A percentile compares a stretch with the other conserved stretches of the same genome.
phyloP scores from a whole-genome alignment of 2,113 vertebrate genomes.

The Nycticorax nycticorax region DNA sequence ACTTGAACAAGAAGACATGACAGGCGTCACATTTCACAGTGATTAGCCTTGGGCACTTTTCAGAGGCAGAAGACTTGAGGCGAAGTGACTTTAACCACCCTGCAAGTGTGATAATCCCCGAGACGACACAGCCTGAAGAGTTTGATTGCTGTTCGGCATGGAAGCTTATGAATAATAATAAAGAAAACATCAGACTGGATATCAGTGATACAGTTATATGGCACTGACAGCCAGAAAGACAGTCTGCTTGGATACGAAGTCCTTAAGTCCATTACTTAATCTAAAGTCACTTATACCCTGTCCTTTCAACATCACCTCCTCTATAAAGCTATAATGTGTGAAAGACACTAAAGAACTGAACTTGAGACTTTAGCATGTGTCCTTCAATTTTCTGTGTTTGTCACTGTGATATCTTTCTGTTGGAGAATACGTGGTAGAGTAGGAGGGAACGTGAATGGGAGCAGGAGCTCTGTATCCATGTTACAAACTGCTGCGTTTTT shows the following conservation, averaged over 20 bases:
- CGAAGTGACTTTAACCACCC: neutral
- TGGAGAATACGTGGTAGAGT: neutral
- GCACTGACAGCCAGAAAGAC: neutral
- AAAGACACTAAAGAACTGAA: neutral
- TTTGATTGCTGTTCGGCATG: neutral
- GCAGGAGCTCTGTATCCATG: neutral
- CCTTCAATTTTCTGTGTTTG: neutral
- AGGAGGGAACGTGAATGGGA: conserved; percentile 10
- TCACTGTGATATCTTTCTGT: neutral
- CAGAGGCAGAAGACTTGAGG: conserved; percentile 16
- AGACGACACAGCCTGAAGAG: neutral
- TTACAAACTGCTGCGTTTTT: neutral
- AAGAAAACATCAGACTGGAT: conserved; percentile 2
- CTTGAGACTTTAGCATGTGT: neutral
- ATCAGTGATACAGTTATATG: neutral
- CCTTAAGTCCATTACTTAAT: conserved; percentile 11
- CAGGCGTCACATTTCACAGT: conserved; percentile 8
- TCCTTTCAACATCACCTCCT: neutral
- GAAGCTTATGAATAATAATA: conserved; percentile 32
- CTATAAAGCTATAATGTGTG: neutral
- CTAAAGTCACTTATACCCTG: neutral
- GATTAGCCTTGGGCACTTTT: conserved; percentile 56
- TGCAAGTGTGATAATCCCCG: conserved; percentile 38
- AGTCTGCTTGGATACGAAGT: neutral
- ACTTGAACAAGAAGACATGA: conserved; percentile 15